Percentiles rank a stretch among this genome's conserved stretches.
Conservation (phyloP, 2,888 invertebrate species). For the Sphaerophoria rueppellii region DNA sequence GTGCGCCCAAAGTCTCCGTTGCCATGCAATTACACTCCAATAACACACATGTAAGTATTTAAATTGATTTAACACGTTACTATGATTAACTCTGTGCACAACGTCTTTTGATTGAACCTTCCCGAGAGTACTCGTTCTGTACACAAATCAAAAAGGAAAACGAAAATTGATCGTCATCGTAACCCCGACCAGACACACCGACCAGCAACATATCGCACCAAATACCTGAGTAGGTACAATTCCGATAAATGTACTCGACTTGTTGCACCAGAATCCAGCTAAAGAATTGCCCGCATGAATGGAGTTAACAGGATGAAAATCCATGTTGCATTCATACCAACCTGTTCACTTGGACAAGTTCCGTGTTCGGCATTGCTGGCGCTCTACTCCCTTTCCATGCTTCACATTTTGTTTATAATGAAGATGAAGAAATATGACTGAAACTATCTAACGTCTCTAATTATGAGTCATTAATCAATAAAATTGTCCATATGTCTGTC, state of each 20-base stretch:
- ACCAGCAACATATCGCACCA: constrained; percentile 68
- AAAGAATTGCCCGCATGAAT: constrained; percentile 62
- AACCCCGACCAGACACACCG: constrained; percentile 48
- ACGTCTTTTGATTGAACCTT: constrained; percentile 55
- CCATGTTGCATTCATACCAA: constrained; percentile 68
- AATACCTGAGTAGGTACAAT: background rate
- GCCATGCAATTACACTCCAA: constrained; percentile 63
- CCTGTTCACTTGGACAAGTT: constrained; percentile 73
- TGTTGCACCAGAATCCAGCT: constrained; percentile 5
- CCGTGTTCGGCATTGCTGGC: constrained; percentile 52
- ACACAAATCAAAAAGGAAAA: constrained; percentile 4
- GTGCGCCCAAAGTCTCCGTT: constrained; percentile 35
- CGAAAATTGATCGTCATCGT: constrained; percentile 44
- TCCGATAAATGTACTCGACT: background rate
- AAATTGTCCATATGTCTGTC: constrained; percentile 78
- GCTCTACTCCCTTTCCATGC: constrained; percentile 39
- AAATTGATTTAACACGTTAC: constrained; percentile 72
- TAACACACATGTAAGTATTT: constrained; percentile 66
- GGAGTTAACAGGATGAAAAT: constrained; percentile 65
- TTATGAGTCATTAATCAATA: constrained; percentile 82
- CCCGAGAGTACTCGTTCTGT: constrained; percentile 11
- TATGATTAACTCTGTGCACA: constrained; percentile 58
- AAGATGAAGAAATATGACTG: constrained; percentile 81
- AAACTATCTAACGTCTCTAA: constrained; percentile 81
- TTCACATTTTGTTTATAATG: constrained; percentile 69